Evolutionary conservation across 2,888 invertebrate genomes (phyloP), one percentile per base, ranked within the genome.

Genomic region (Meteorus cinctellus): DNA sequence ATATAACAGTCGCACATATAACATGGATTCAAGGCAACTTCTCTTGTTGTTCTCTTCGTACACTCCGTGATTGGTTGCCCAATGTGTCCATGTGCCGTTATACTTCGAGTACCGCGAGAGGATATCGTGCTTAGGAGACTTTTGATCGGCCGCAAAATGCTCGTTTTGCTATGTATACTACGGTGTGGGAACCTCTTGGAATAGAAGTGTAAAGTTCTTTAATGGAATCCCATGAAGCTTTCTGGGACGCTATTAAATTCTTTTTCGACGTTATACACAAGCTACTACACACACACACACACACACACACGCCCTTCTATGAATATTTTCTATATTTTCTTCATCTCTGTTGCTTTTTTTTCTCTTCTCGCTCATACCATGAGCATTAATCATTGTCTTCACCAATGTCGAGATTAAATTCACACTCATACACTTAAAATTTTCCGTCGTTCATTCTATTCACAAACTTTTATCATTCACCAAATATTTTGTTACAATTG

Each of bases 21-120:
- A 24, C 19, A 29, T 71, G 16, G 27, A 41, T 55, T 41, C n/a
- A 45, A 66, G 63, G 29, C 24, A 77, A 80, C 66, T 75, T 76
- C 75, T 66, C 10, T 69, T 70, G 80, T 77, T 79, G 79, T 81
- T 81, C 75, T 63, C 60, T 73, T 71, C 70, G 62, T 74, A 60
- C 74, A 75, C 77, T 79, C 72, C 79, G 81, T 81, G 84, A 84
- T 85, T 83, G 84, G 83, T 83, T 82, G 82, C 78, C 80, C 84
- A 83, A 85, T 84, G 86, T 87, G 86, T 87, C 84, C 84, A 82
- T 79, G 83, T 85, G 85, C 87, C 86, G 86, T 87, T 87, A 86
- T 48, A 82, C 80, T 76, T 80, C 78, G 77, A 78, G 80, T 78
- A 81, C 59, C 36, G 65, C 55, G 67, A 68, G 36, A 48, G 48